Percentiles rank a stretch among this genome's conserved stretches.
Evolutionary conservation across 2,888 invertebrate species (phyloP).

Genomic region (Neoscelio sp.): DNA sequence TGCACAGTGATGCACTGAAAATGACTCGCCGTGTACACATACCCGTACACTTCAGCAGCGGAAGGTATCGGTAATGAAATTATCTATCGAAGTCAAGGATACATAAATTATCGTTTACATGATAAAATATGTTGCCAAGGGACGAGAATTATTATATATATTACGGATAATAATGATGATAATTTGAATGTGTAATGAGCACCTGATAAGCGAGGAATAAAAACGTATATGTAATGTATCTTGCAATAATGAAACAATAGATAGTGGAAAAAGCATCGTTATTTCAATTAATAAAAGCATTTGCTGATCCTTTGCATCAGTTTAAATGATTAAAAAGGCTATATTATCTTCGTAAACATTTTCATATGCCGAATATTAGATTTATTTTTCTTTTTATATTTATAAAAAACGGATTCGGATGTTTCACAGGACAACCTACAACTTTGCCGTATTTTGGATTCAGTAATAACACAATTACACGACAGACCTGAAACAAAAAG

Average conservation of each 20-base stretch:
- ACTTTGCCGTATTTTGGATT: neutral
- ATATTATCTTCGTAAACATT: no score
- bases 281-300: slow-evolving; percentile 24
- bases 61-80: slow-evolving; percentile 61
- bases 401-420: no score
- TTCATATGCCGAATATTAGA: no score
- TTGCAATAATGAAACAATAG: slow-evolving; percentile 38
- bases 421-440: no score
- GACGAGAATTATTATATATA: slow-evolving; percentile 51
- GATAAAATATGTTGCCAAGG: slow-evolving; percentile 50
- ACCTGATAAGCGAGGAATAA: slow-evolving; percentile 22
- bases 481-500: slow-evolving; percentile 7
- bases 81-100: slow-evolving; percentile 62
- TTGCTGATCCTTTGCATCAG: neutral
- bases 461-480: slow-evolving; percentile 9
- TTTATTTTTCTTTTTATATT: no score
- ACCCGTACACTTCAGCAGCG: slow-evolving; percentile 24
- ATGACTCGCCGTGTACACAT: slow-evolving; percentile 22
- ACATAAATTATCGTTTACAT: slow-evolving; percentile 50
- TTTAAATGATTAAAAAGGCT: no score
- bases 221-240: slow-evolving; percentile 3
- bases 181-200: slow-evolving; percentile 26
- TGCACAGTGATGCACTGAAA: slow-evolving; percentile 12
- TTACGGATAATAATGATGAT: slow-evolving; percentile 51
- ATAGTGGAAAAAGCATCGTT: slow-evolving; percentile 10